Evolutionary conservation across 2,113 vertebrate genomes (phyloP).

Genomic region (Coturnix japonica): DNA sequence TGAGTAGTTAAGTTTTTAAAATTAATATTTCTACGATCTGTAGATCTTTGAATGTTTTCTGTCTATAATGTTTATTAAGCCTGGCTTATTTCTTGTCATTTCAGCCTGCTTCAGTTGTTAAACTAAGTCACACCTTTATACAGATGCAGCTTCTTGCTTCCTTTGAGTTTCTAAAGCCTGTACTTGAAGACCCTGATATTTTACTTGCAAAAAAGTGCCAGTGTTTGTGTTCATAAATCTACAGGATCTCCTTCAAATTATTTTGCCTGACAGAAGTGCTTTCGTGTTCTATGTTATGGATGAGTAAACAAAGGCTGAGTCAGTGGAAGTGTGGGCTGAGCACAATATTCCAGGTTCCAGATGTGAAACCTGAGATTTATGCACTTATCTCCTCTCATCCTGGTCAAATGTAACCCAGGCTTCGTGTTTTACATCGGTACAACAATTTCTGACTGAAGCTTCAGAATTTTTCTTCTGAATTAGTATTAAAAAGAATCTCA

Average conservation of each 20-base stretch:
- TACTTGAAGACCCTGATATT: no score
- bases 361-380: not conserved
- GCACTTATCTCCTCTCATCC: not conserved
- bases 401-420: not conserved
- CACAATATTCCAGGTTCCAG: rapidly evolving
- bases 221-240: not conserved
- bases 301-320: not conserved
- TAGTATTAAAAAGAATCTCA: not conserved
- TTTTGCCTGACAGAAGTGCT: not conserved
- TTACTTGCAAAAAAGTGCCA: no score
- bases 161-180: no score
- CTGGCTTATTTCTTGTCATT: no score
- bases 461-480: not conserved
- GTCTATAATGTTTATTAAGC: no score
- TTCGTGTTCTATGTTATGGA: not conserved
- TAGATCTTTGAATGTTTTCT: no score
- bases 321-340: not conserved
- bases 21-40: no score
- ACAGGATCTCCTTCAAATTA: not conserved
- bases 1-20: not conserved
- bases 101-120: no score
- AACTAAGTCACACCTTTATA: no score
- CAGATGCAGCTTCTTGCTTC: no score
- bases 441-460: not conserved
- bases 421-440: not conserved